These are phyloP conservation scores for Siniperca obscura DNA, from an alignment of 2,797 vertebrate genomes.

Conservation along the genomic window DNA sequence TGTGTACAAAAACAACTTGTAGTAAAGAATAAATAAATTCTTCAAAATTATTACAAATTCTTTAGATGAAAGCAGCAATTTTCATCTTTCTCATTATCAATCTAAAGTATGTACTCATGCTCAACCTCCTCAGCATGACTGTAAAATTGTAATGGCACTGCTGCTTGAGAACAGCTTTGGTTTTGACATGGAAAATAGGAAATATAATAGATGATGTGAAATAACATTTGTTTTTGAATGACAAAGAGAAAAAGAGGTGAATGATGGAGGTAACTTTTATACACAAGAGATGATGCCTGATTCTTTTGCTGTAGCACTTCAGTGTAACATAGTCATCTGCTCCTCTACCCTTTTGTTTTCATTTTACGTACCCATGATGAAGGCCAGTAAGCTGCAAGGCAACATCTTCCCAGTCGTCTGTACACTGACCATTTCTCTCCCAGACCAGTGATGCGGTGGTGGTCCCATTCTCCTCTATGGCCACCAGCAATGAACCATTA, in stretches of 20 bases:
- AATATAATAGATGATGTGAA: not conserved
- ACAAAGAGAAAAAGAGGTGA: not conserved
- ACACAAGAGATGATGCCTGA: not conserved
- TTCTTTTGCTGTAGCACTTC: not conserved
- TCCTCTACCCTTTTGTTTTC: not conserved
- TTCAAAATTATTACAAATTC: not conserved
- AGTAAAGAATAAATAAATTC: not conserved
- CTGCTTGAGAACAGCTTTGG: not conserved
- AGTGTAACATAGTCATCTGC: not conserved
- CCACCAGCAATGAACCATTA: slow-evolving; percentile 88
- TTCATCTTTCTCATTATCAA: not conserved
- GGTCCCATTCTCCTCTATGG: slow-evolving; percentile 83
- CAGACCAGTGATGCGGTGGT: slow-evolving; percentile 75
- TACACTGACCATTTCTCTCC: slow-evolving; percentile 84
- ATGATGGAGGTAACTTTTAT: not conserved
- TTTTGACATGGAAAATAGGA: not conserved
- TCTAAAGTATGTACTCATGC: not conserved
- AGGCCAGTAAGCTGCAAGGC: slow-evolving; percentile 85
- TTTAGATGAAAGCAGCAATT: not conserved
- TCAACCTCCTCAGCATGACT: not conserved
- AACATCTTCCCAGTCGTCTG: slow-evolving; percentile 88
- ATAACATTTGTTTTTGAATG: not conserved
- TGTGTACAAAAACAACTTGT: not conserved
- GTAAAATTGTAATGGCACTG: not conserved
- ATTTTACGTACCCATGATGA: slow-evolving; percentile 76